A percentile compares a stretch with the other conserved stretches of the same genome.
Evolutionary conservation across 2,797 vertebrate genomes (phyloP).

Genomic region (Centropyge bicolor): DNA sequence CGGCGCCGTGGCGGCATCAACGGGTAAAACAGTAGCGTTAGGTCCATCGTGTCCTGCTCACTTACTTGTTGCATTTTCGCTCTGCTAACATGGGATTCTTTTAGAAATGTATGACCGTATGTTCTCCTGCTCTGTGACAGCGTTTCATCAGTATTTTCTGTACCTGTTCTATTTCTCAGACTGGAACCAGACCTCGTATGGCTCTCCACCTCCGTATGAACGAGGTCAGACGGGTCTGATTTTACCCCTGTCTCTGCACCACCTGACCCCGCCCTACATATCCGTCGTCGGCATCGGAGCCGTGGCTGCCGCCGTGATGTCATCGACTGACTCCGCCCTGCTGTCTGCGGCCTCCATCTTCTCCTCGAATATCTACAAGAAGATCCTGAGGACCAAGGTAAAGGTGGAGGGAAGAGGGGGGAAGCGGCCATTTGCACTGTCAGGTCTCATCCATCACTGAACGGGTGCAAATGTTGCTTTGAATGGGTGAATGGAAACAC

Average conservation of each 20-base stretch:
- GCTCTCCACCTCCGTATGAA: conserved; percentile 49
- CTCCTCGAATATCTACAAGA: conserved; percentile 69
- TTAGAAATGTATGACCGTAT: background rate
- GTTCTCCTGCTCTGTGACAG: too few relatives aligned
- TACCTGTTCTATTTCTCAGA: conserved; percentile 35
- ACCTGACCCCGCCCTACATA: conserved; percentile 57
- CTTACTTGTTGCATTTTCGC: too few relatives aligned
- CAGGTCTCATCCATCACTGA: background rate
- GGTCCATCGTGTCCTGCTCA: too few relatives aligned
- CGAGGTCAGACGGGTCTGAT: conserved; percentile 56
- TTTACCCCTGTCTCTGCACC: conserved; percentile 50
- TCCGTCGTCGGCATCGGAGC: conserved; percentile 69
- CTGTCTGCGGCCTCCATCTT: conserved; percentile 75
- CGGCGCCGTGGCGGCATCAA: conserved; percentile 66
- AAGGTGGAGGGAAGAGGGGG: background rate
- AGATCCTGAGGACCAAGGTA: conserved; percentile 57
- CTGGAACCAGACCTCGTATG: conserved; percentile 69
- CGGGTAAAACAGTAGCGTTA: conserved; percentile 28
- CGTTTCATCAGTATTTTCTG: background rate
- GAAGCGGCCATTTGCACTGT: background rate
- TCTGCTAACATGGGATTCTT: too few relatives aligned
- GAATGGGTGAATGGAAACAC: too few relatives aligned
- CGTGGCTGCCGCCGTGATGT: conserved; percentile 73
- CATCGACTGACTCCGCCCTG: conserved; percentile 76
- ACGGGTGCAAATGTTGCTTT: background rate